Conservation (phyloP, 2,888 invertebrate species). For the Fragum fragum region DNA sequence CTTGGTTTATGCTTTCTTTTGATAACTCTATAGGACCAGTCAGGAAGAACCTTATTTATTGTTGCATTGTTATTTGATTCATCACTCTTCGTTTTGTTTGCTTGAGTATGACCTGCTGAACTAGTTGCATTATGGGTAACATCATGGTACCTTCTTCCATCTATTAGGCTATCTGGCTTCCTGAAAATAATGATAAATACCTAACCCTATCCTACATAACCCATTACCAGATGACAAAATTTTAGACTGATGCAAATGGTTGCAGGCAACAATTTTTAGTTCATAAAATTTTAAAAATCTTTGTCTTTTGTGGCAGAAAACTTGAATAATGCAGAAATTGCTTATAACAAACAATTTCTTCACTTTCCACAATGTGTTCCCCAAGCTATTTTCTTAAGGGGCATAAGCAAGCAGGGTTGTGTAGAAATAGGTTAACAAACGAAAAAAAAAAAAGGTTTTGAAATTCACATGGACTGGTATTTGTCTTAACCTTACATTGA, state of each 20-base stretch:
- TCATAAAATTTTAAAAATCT: too few species aligned
- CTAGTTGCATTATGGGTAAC: not conserved
- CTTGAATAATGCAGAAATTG: too few species aligned
- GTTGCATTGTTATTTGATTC: not conserved
- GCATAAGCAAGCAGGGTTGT: too few species aligned
- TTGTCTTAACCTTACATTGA: too few species aligned
- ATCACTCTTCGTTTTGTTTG: not conserved
- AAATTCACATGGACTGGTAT: too few species aligned
- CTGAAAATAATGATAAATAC: not conserved
- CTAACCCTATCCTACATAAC: not conserved
- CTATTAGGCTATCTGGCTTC: not conserved
- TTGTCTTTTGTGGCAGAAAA: too few species aligned
- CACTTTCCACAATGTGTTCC: too few species aligned
- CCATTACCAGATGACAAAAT: too few species aligned
- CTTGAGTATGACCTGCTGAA: not conserved
- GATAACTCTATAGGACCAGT: constrained; percentile 12
- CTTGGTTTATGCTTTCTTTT: not conserved
- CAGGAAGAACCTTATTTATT: not conserved
- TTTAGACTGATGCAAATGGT: not conserved
- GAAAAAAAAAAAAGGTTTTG: too few species aligned
- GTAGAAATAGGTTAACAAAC: too few species aligned
- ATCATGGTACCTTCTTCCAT: not conserved
- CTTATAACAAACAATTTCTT: too few species aligned
- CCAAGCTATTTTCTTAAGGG: too few species aligned
- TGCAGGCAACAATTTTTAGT: not conserved